These are phyloP conservation scores for Lophura nycthemera DNA, from an alignment of 2,113 vertebrate genomes.

Conservation along the genomic window DNA sequence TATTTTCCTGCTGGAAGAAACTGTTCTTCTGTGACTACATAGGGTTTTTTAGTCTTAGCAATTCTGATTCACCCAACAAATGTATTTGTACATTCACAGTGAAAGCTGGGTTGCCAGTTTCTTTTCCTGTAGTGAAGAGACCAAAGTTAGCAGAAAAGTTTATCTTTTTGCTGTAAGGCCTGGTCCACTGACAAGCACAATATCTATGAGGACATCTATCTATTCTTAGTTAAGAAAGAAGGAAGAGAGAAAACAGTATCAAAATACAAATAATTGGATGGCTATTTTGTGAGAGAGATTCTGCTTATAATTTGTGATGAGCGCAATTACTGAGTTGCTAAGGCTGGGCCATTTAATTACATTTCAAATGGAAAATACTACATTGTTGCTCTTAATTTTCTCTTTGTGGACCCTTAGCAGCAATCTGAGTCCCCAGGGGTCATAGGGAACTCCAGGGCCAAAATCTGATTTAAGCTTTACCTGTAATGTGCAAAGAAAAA, in stretches of 20 bases:
- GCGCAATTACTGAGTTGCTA: too few relatives aligned
- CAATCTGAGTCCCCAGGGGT: neutral
- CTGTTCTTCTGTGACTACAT: neutral
- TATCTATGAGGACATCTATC: neutral
- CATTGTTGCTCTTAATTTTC: neutral
- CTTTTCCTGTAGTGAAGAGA: neutral
- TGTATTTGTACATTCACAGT: neutral
- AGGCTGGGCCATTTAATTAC: neutral
- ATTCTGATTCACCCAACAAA: neutral
- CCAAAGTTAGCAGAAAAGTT: neutral
- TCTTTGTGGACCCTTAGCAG: too few relatives aligned
- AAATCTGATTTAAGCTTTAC: neutral
- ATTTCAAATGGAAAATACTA: neutral
- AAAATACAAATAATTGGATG: neutral
- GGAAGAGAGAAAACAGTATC: neutral
- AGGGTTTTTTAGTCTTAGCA: neutral
- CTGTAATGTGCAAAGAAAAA: neutral
- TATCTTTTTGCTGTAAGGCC: neutral
- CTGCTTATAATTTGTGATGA: neutral
- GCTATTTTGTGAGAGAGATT: neutral
- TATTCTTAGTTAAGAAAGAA: neutral
- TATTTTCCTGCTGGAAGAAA: neutral
- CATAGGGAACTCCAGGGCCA: neutral
- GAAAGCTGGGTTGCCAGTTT: neutral
- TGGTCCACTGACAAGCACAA: neutral